phyloP scores from a whole-genome alignment of 2,888 invertebrate species.

The Sphaeridia pumilis region DNA sequence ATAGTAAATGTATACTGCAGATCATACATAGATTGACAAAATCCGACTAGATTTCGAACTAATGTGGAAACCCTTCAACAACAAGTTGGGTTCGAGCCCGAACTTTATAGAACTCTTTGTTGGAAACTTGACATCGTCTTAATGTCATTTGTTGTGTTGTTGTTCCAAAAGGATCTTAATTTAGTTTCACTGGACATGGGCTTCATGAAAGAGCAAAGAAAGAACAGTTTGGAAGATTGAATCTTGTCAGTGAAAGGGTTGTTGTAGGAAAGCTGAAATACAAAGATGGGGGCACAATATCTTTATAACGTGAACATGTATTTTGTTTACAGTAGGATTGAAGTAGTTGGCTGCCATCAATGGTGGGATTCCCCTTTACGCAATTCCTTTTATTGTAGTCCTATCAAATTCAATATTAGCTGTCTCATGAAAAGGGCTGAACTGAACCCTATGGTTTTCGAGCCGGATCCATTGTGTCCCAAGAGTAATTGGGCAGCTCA shows the following conservation, averaged over 20 bases:
- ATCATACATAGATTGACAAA: no score
- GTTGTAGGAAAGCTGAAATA: background rate
- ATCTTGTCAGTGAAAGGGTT: slow-evolving; percentile 1
- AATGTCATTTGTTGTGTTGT: no score
- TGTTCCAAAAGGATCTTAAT: no score
- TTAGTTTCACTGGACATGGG: background rate
- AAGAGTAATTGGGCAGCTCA: slow-evolving; percentile 36
- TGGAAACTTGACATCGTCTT: no score
- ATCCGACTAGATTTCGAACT: no score
- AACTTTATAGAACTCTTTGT: no score
- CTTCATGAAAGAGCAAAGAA: background rate
- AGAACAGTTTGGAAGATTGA: background rate
- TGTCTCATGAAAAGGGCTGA: slow-evolving; percentile 36
- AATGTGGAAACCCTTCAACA: no score
- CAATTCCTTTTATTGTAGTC: slow-evolving; percentile 23
- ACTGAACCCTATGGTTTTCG: slow-evolving; percentile 33
- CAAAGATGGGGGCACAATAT: background rate
- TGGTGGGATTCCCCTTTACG: slow-evolving; percentile 19
- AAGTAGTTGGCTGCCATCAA: slow-evolving; percentile 8
- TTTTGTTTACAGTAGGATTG: slow-evolving; percentile 1
- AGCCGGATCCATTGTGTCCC: slow-evolving; percentile 33
- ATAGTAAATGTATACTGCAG: no score
- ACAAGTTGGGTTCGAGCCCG: no score
- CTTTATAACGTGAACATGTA: background rate
- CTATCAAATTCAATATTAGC: slow-evolving; percentile 37